Base-by-base conservation (phyloP, 2,888 invertebrate genomes). In the Bimastos eiseni region DNA sequence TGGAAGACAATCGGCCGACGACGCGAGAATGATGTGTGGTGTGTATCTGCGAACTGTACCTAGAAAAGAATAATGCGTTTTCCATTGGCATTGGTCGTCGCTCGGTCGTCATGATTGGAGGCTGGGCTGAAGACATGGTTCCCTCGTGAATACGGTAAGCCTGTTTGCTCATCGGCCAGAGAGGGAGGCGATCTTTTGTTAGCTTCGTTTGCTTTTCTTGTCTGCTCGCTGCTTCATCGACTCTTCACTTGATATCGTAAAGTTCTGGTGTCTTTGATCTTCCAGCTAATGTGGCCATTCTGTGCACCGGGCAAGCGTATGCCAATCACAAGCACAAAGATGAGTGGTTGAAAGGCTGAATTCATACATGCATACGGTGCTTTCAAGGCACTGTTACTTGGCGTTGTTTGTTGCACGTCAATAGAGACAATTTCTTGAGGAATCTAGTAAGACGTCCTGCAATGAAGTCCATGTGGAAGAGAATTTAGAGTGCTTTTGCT, bases 21-120 rank as follows among this genome's bases (percentile, higher is more conserved):
- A n/a, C 70, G n/a, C 70, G 70, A 70, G 70, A 70, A 70, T 70
- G 70, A 70, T 70, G 70, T 70, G 70, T 70, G 70, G 70, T n/a
- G 70, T n/a, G 70, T 70, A 70, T 70, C 70, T 70, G 8, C 70
- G 70, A 70, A 70, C 70, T 70, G 70, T 70, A n/a, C 70, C 70
- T 8, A 30, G 70, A 70, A 70, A n/a, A 70, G 70, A 70, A 70
- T 70, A n/a, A 70, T 70, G 70, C n/a, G 30, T 70, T 70, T 70
- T 70, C 70, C 70, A 70, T 70, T 70, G 70, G 70, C 70, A 0
- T 3, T 44, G 6, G 38, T 38, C 38, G 38, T 44, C 44, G 49
- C 17, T 70, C n/a, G 70, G 70, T 70, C 70, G 70, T 70, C n/a
- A 70, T 70, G 70, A 70, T 70, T 49, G 17, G 30, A 17, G 30